These are phyloP conservation scores for Drosophila antonietae DNA, from an alignment of 2,888 invertebrate genomes.

Conservation along the genomic window DNA sequence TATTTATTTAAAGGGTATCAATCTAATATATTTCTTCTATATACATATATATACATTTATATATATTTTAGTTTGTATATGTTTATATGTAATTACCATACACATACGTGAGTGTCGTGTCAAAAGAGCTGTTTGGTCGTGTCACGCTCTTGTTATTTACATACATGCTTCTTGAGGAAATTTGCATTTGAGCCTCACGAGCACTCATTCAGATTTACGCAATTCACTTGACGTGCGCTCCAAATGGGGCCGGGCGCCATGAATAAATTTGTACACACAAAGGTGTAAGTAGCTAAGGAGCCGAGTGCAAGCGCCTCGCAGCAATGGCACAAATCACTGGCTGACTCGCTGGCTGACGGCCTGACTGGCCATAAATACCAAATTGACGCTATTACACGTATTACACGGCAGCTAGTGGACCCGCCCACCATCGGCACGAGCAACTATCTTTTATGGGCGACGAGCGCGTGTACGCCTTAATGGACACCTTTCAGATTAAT, in stretches of 20 bases:
- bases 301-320: conserved; percentile 10
- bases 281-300: conserved; percentile 16
- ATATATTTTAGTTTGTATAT: conserved; percentile 9
- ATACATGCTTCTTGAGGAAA: conserved; percentile 61
- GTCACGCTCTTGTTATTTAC: conserved; percentile 47
- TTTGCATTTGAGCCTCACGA: conserved; percentile 60
- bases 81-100: conserved; percentile 8
- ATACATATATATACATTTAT: conserved; percentile 14
- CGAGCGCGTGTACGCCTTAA: conserved; percentile 70
- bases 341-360: conserved; percentile 22
- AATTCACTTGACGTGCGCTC: conserved; percentile 27
- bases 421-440: conserved; percentile 7
- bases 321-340: conserved; percentile 67
- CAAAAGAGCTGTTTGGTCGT: conserved; percentile 9
- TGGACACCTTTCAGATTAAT: conserved; percentile 82
- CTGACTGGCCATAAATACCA: conserved; percentile 66
- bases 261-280: conserved; percentile 34
- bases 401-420: conserved; percentile 30
- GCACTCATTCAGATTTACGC: conserved; percentile 34
- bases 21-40: conserved; percentile 9
- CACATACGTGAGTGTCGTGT: conserved; percentile 21
- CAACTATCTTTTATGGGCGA: conserved; percentile 51
- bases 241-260: conserved; percentile 14
- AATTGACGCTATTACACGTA: conserved; percentile 76
- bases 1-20: background rate